Evolutionary conservation across 2,888 invertebrate genomes (phyloP).

Genomic region (Harpalus rubripes): DNA sequence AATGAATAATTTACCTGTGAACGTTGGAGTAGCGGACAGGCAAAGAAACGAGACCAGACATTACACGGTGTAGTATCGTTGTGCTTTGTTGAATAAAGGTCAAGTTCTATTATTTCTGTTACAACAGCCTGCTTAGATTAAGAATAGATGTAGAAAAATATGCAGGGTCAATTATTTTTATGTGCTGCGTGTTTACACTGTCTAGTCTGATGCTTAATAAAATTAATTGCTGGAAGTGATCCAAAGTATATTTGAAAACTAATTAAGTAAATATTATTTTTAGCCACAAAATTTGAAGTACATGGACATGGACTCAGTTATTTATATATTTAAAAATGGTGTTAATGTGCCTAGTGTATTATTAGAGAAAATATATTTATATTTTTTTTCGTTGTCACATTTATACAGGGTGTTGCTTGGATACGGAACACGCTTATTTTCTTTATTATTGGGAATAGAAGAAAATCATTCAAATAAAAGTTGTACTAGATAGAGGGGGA

Average conservation of each 20-base stretch:
- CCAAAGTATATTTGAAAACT: constrained; percentile 5
- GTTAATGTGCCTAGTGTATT: background rate
- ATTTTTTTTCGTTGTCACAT: no score
- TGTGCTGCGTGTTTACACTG: constrained; percentile 5
- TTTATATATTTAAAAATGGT: background rate
- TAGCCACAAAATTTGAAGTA: background rate
- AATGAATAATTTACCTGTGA: constrained; percentile 58
- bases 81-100: constrained; percentile 44
- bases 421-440: no score
- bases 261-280: background rate
- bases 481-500: no score
- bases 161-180: constrained; percentile 25
- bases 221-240: constrained; percentile 33
- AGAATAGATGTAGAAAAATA: constrained; percentile 28
- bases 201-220: background rate
- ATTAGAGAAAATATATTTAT: no score
- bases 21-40: background rate
- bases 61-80: background rate
- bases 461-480: no score
- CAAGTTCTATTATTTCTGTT: constrained; percentile 46
- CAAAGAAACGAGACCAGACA: background rate
- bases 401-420: no score
- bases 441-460: no score
- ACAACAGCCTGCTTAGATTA: background rate
- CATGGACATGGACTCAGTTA: background rate